Percentiles rank a stretch among this genome's conserved stretches.
These are phyloP conservation scores for Siphonodentalium dalli DNA, from an alignment of 2,888 invertebrate genomes.

Conservation along the genomic window DNA sequence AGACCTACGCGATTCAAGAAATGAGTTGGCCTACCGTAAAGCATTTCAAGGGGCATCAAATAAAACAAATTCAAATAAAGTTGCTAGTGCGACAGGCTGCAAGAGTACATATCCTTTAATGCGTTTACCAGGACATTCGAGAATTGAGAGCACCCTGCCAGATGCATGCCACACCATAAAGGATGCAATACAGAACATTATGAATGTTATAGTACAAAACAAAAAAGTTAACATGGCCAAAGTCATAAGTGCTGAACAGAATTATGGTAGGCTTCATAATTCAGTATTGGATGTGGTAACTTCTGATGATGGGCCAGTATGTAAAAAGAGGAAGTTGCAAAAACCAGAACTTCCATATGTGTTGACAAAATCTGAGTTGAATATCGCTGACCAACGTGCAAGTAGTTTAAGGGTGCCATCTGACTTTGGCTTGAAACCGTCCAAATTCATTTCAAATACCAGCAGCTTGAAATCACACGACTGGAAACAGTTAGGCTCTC, in stretches of 20 bases:
- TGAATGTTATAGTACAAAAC: background rate
- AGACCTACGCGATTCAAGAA: background rate
- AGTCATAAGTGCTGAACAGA: background rate
- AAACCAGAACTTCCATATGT: background rate
- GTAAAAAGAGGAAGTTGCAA: background rate
- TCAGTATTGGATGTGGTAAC: background rate
- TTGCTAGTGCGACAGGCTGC: conserved; percentile 8
- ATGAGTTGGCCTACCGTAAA: background rate
- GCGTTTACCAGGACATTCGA: background rate
- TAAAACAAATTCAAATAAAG: background rate
- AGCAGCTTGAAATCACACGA: conserved; percentile 3
- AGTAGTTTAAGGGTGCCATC: background rate
- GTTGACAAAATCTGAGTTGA: background rate
- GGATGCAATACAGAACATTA: conserved; percentile 5
- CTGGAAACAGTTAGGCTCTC: conserved; percentile 1
- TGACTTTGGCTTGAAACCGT: conserved; percentile 5
- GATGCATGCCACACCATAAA: conserved; percentile 9
- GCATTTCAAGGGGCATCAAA: background rate
- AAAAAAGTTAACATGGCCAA: conserved; percentile 1
- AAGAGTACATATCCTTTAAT: background rate
- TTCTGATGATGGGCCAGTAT: background rate
- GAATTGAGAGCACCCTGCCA: conserved; percentile 1
- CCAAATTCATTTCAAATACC: background rate
- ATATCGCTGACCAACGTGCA: conserved; percentile 1
- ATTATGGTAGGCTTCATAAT: background rate